Conservation (phyloP, 2,888 invertebrate genomes). For the Perdita meconis region DNA sequence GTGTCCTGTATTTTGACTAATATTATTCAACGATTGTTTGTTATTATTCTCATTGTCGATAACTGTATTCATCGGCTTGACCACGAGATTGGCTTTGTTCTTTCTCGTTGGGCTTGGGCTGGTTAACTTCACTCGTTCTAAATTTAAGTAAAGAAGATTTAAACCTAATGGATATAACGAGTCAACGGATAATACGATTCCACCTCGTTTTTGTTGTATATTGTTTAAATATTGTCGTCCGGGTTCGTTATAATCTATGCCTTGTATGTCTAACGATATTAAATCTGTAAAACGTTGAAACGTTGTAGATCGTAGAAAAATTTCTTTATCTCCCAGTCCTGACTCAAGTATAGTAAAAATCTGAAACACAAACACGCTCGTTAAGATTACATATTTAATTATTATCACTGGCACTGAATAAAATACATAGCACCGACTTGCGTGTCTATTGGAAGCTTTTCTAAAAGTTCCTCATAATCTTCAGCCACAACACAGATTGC, state of each 20-base stretch:
- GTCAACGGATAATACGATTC: slow-evolving; percentile 76
- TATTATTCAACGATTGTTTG: slow-evolving; percentile 45
- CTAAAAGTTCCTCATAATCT: slow-evolving; percentile 71
- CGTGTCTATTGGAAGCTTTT: slow-evolving; percentile 75
- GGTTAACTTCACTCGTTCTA: slow-evolving; percentile 77
- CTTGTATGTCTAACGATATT: slow-evolving; percentile 87
- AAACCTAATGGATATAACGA: slow-evolving; percentile 75
- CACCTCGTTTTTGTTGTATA: slow-evolving; percentile 59
- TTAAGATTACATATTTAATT: neutral
- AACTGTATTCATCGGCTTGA: slow-evolving; percentile 71
- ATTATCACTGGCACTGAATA: neutral
- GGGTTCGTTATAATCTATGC: slow-evolving; percentile 79
- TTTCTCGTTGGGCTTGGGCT: slow-evolving; percentile 68
- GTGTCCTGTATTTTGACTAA: slow-evolving; percentile 71
- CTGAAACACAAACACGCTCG: slow-evolving; percentile 53
- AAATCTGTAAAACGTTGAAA: slow-evolving; percentile 85
- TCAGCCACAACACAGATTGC: slow-evolving; percentile 77
- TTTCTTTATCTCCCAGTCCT: slow-evolving; percentile 73
- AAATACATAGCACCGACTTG: slow-evolving; percentile 69
- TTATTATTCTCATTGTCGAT: slow-evolving; percentile 40
- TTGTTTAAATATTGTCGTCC: slow-evolving; percentile 13
- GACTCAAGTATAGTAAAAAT: slow-evolving; percentile 79
- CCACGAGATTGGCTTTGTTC: slow-evolving; percentile 76
- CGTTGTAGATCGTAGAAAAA: slow-evolving; percentile 82
- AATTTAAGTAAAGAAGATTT: slow-evolving; percentile 76